Conservation (phyloP, 2,113 vertebrate genomes). For the Anguilla rostrata region DNA sequence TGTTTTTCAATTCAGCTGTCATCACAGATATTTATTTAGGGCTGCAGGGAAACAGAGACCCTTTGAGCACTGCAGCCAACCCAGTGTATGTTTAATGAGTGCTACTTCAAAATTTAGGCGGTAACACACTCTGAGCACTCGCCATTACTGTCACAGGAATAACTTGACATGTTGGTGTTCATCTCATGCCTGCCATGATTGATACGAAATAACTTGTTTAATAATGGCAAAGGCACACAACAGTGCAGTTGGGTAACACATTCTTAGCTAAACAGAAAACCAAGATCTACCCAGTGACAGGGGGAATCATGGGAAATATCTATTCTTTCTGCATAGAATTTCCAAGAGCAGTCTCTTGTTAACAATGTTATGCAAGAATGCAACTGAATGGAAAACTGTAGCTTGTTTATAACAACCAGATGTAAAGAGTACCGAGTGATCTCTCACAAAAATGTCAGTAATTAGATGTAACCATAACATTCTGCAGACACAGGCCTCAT, state of each 20-base stretch:
- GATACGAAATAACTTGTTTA: constrained; percentile 8
- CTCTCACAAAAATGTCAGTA: background rate
- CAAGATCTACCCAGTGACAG: background rate
- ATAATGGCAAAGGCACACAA: background rate
- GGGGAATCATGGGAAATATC: background rate
- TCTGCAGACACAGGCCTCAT: background rate
- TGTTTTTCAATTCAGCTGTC: background rate
- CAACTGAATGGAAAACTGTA: too few relatives aligned
- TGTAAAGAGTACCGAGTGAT: background rate
- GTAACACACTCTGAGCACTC: background rate
- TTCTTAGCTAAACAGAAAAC: background rate
- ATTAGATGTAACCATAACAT: constrained; percentile 4
- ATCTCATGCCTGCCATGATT: background rate
- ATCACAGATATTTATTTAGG: background rate
- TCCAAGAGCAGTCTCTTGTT: background rate
- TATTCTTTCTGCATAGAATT: background rate
- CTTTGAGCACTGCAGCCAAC: background rate
- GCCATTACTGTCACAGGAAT: background rate
- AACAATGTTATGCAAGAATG: too few relatives aligned
- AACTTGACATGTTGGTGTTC: background rate
- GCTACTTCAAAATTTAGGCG: background rate
- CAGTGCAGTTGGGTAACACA: background rate
- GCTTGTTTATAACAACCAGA: background rate
- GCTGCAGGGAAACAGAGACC: constrained; percentile 9
- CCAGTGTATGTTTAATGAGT: constrained; percentile 11